Evolutionary conservation across 2,113 vertebrate genomes (phyloP).

Genomic region (Chamaetylas fuelleborni): DNA sequence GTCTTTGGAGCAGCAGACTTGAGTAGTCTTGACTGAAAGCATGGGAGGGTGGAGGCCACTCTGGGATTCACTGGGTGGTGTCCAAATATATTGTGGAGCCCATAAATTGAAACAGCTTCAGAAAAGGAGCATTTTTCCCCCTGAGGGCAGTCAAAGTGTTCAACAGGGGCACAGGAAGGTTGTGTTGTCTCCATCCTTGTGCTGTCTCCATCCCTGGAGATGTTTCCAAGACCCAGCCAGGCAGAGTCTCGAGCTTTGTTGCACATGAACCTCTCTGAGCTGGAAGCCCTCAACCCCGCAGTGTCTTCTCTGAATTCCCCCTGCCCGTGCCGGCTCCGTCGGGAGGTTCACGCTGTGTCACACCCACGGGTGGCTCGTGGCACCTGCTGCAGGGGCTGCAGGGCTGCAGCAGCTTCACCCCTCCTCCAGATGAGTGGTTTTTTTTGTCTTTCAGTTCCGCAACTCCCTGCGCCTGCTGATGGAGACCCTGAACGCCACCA

Average conservation of each 20-base stretch:
- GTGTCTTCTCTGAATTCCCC: neutral
- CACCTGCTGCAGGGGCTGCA: too few species aligned
- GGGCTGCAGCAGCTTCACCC: neutral
- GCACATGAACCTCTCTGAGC: neutral
- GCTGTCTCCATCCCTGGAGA: neutral
- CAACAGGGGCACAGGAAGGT: neutral
- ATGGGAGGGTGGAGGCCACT: neutral
- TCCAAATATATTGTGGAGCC: rapidly evolving
- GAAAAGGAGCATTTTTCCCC: neutral
- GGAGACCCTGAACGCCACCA: slow-evolving; percentile 94
- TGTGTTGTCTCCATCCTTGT: neutral
- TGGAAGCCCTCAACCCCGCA: neutral
- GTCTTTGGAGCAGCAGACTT: neutral
- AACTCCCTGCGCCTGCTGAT: slow-evolving; percentile 90
- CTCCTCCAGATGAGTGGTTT: neutral
- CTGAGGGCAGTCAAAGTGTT: rapidly evolving
- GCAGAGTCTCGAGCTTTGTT: rapidly evolving
- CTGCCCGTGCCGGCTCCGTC: rapidly evolving
- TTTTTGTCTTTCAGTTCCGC: slow-evolving; percentile 81
- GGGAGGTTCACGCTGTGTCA: rapidly evolving
- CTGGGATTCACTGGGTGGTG: neutral
- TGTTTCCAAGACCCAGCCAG: neutral
- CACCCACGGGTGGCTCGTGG: neutral
- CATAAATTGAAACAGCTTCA: neutral
- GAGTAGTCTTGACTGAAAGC: neutral